phyloP scores from a whole-genome alignment of 2,113 vertebrate species.

The Hucho hucho region DNA sequence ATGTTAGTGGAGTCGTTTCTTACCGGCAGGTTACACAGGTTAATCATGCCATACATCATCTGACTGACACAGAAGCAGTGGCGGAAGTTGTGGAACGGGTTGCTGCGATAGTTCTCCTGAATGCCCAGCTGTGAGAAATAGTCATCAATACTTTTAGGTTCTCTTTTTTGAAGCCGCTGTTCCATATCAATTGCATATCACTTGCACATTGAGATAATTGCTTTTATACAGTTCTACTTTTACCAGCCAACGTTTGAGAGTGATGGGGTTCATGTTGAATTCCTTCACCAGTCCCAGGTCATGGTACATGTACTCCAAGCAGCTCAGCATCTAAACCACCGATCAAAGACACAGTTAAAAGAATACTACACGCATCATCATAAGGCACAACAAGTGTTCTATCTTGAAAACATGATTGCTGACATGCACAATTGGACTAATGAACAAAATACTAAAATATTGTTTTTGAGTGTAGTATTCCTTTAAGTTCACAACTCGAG shows the following conservation, averaged over 20 bases:
- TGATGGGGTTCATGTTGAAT: constrained; percentile 97
- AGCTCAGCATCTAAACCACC: constrained; percentile 91
- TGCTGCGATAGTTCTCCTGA: constrained; percentile 95
- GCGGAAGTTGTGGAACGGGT: constrained; percentile 98
- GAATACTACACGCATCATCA: not conserved
- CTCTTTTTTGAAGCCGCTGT: too few species aligned
- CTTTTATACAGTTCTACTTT: constrained; percentile 25
- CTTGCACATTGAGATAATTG: not conserved
- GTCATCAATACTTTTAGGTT: too few species aligned
- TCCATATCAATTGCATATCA: not conserved
- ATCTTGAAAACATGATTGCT: too few species aligned
- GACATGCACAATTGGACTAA: too few species aligned
- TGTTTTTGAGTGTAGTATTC: too few species aligned
- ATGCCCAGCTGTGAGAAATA: constrained; percentile 80
- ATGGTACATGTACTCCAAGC: constrained; percentile 97
- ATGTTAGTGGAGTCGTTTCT: not conserved
- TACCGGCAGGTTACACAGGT: constrained; percentile 93
- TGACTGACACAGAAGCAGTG: constrained; percentile 98
- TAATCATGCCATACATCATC: constrained; percentile 99
- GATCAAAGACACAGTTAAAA: not conserved
- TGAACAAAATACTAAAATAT: too few species aligned
- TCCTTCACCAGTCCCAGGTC: constrained; percentile 93
- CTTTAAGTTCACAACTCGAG: too few species aligned
- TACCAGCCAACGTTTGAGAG: constrained; percentile 94
- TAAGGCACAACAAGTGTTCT: too few species aligned